A percentile compares a stretch with the other conserved stretches of the same genome.
phyloP scores from a whole-genome alignment of 1,140 invertebrate genomes.

The Neoseiulus cucumeris region DNA sequence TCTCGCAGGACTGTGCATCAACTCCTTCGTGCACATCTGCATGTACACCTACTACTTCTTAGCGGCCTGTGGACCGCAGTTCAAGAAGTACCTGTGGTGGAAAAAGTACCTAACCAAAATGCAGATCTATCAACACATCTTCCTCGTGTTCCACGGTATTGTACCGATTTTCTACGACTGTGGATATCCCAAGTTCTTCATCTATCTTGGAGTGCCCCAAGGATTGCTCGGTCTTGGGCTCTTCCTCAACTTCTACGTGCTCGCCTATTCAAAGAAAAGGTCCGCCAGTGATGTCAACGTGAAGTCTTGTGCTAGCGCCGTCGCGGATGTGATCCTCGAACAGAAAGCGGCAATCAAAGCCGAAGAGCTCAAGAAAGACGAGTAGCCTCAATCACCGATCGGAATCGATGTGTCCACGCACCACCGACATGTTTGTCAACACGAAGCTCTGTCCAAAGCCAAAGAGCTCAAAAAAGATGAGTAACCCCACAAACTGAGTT shows the following conservation, averaged over 20 bases:
- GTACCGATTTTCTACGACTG: constrained; percentile 78
- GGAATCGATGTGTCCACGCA: too few relatives aligned
- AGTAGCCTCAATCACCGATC: too few relatives aligned
- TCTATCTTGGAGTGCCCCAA: constrained; percentile 67
- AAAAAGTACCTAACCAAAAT: constrained; percentile 66
- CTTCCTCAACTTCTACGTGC: constrained; percentile 75
- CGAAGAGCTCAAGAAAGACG: too few relatives aligned
- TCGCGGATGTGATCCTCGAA: too few relatives aligned
- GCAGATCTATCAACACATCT: constrained; percentile 3
- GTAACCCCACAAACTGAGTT: too few relatives aligned
- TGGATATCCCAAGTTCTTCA: constrained; percentile 80
- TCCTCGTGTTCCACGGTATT: constrained; percentile 48
- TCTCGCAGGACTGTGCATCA: constrained; percentile 66
- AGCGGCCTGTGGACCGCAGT: constrained; percentile 51
- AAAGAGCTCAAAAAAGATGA: too few relatives aligned
- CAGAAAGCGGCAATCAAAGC: too few relatives aligned
- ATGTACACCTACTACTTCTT: constrained; percentile 86
- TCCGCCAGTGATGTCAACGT: too few relatives aligned
- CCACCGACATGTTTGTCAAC: too few relatives aligned
- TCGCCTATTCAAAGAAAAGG: constrained; percentile 41
- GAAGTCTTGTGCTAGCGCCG: too few relatives aligned
- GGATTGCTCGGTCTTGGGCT: constrained; percentile 72
- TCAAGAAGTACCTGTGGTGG: constrained; percentile 72
- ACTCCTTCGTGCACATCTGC: constrained; percentile 70
- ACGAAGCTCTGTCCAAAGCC: too few relatives aligned